Evolutionary conservation across 2,888 invertebrate genomes (phyloP), one percentile per base, ranked within the genome.

Genomic region (Drosophila flavopinicola): DNA sequence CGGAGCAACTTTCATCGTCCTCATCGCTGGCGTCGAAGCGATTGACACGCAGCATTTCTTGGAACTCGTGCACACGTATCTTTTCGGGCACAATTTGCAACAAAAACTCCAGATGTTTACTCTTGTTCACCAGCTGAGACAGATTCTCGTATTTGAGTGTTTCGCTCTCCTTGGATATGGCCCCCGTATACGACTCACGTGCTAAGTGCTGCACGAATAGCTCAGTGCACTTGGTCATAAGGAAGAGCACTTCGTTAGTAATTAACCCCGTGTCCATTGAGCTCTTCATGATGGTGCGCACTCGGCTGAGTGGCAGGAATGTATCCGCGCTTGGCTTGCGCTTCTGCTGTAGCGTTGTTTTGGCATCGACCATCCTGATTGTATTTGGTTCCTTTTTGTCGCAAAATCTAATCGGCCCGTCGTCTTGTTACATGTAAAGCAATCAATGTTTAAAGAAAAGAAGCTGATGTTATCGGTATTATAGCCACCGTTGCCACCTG

Each of bases 281-380:
- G 64, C 90, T 90, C 65, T 90, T 90, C 90, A 91, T 91, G 29
- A 91, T 91, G n/a, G 90, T 90, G 2, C 87, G 83, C 20, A 91
- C 87, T 7, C 90, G 82, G 42, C 84, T 88, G 7, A 85, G 60
- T 2, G 90, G 90, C n/a, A 90, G 71, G 3, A 77, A 77, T 9
- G 88, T 84, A 7, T 88, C 89, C 0, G 69, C 65, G 15, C 56
- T 80, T 11, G 71, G 58, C 0, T 51, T 71, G 25, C 67, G 70
- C 15, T 32, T 11, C 6, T 35, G 17, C 4, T 39, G 17, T 7
- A 44, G 39, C n/a, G 11, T 23, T 63, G 44, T 57, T 2, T 30
- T 47, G n/a, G 37, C 1, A 24, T 66, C 57, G 1, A 45, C 15
- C 70, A 74, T 74, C 3, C 3, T 11, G 2, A 0, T 20, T 20